Base-by-base conservation (phyloP, 2,888 invertebrate species). In the Seira ritae region DNA sequence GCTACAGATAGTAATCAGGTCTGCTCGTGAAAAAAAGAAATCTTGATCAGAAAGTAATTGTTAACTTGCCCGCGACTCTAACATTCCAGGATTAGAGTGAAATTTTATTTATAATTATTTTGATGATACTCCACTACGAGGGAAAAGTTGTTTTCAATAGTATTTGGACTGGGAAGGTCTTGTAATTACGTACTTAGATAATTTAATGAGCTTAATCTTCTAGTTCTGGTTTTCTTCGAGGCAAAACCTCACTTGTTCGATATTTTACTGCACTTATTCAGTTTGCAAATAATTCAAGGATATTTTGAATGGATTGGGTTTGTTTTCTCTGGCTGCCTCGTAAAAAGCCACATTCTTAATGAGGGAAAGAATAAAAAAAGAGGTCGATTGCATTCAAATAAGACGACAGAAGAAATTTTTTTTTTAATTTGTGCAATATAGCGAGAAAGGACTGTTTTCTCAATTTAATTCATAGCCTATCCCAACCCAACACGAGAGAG, bases 401-500 rank as follows among this genome's bases (percentile, higher is more conserved):
- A 55, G 17, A 17, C 3, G 55, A 55, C 3, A 55, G 12, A 8
- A 55, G 3, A 55, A 55, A 42, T 6, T 42, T 8, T 12, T 8
- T 12, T 8, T 42, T 42, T 42, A 42, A 42, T 24, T 23, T 37
- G 69, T 19, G 50, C 19, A 46, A 46, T 22, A 50, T 46, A 31
- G 1, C 31, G 1, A 17, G n/a, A 22, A 23, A 17, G 42, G 67
- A 77, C 50, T 50, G 62, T 68, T 19, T n/a, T 31, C 69, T 70
- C 71, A 10, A 24, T 37, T n/a, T n/a, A n/a, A n/a, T n/a, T n/a
- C n/a, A 31, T 10, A 69, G 66, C 75, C 80, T 81, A 71, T 75
- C 80, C 75, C 75, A 81, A 71, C 22, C 20, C 60, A 62, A 71
- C 23, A 55, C 31, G 31, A n/a, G n/a, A n/a, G n/a, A n/a, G n/a